phyloP scores from a whole-genome alignment of 1,140 invertebrate species.

The Ruditapes philippinarum region DNA sequence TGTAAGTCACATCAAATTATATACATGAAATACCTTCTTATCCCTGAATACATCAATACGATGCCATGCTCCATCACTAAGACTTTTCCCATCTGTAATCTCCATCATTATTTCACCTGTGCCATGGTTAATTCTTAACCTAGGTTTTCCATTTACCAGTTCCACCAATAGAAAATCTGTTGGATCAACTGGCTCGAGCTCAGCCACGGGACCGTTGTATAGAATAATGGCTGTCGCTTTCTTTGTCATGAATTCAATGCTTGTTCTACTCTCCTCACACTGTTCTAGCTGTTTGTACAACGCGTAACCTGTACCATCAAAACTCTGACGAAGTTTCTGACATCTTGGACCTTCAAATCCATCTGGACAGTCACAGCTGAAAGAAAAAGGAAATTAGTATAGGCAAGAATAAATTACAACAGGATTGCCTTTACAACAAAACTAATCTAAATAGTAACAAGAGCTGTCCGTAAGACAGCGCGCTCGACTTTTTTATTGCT shows the following conservation, averaged over 20 bases:
- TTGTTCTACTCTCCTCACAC: constrained; percentile 98
- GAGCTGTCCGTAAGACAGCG: no score
- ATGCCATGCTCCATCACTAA: constrained; percentile 99
- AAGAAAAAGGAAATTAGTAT: not conserved
- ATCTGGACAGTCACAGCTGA: constrained; percentile 95
- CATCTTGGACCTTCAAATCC: constrained; percentile 97
- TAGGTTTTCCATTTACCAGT: constrained; percentile 95
- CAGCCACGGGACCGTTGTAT: constrained; percentile 97
- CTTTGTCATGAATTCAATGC: constrained; percentile 97
- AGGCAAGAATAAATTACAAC: no score
- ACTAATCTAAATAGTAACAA: no score
- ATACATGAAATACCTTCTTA: constrained; percentile 94
- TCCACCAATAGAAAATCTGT: constrained; percentile 97
- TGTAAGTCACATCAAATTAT: no score
- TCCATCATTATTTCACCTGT: constrained; percentile 92
- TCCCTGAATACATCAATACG: constrained; percentile 98
- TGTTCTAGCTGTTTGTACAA: constrained; percentile 98
- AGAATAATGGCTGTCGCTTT: constrained; percentile 95
- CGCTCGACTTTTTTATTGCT: no score
- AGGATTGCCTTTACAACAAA: no score
- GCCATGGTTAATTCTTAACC: constrained; percentile 97
- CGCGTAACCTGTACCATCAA: constrained; percentile 91
- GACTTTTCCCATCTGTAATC: constrained; percentile 58
- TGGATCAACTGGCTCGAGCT: constrained; percentile 79
- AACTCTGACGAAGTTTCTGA: constrained; percentile 97